Percentiles rank a stretch among this genome's conserved stretches.
Evolutionary conservation across 2,888 invertebrate genomes (phyloP).

Genomic region (Mimachlamys varia): DNA sequence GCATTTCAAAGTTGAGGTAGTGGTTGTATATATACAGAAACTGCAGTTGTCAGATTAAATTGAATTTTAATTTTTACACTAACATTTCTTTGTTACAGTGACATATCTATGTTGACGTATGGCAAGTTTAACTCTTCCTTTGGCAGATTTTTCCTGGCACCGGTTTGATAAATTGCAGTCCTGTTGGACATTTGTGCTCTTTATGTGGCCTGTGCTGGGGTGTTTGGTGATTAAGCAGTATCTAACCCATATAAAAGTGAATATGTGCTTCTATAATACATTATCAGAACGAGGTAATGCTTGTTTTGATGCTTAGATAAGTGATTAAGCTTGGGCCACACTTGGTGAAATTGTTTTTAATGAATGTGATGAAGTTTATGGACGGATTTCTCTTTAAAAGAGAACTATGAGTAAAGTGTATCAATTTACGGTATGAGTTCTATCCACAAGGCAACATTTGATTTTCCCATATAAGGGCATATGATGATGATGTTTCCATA

Average conservation of each 20-base stretch:
- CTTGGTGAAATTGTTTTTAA: too few species aligned
- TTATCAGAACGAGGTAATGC: neutral
- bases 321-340: neutral
- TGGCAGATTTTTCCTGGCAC: neutral
- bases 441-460: neutral
- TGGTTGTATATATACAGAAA: neutral
- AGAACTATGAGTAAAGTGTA: neutral
- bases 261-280: neutral
- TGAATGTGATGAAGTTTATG: neutral
- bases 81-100: neutral
- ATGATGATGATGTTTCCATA: too few species aligned
- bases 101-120: neutral
- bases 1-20: neutral
- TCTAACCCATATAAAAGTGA: constrained; percentile 1
- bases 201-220: neutral
- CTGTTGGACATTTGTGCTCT: neutral
- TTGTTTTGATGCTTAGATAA: neutral
- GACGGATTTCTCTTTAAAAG: neutral
- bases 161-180: neutral
- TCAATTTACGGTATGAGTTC: neutral
- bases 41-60: neutral
- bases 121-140: neutral
- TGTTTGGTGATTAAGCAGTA: neutral
- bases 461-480: too few species aligned
- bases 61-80: neutral